Evolutionary conservation across 2,888 invertebrate genomes (phyloP).

Genomic region (Cantharis nigra): DNA sequence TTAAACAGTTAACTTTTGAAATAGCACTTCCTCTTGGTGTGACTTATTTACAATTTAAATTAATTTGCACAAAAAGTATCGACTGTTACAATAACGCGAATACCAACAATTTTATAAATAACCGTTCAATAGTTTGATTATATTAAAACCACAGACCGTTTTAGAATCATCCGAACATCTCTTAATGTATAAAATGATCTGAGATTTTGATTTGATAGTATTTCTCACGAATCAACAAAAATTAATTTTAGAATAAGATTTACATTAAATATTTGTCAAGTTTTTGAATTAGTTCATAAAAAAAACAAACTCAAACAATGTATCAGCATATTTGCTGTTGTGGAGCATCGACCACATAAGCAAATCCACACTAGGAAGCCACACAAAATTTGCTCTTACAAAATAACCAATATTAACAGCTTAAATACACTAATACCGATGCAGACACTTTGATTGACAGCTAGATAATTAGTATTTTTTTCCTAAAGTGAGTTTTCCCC

Average conservation of each 20-base stretch:
- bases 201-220: neutral
- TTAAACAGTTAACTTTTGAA: neutral
- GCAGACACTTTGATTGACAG: slow-evolving; percentile 10
- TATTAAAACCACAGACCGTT: neutral
- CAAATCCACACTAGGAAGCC: slow-evolving; percentile 9
- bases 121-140: neutral
- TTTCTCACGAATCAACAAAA: neutral
- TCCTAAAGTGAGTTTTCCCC: neutral
- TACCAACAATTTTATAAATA: neutral
- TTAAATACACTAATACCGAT: slow-evolving; percentile 9
- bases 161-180: neutral
- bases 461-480: slow-evolving; percentile 1
- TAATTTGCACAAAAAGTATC: neutral
- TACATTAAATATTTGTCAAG: neutral
- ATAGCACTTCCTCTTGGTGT: neutral
- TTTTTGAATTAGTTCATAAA: neutral
- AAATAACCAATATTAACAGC: slow-evolving; percentile 13
- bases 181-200: neutral
- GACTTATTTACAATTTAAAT: neutral
- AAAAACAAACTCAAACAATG: neutral
- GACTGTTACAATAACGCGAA: neutral
- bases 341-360: slow-evolving; percentile 4
- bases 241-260: neutral
- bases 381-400: neutral
- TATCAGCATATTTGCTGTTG: neutral